Base-by-base conservation (phyloP, 2,113 vertebrate species). In the Xenopus laevis region DNA sequence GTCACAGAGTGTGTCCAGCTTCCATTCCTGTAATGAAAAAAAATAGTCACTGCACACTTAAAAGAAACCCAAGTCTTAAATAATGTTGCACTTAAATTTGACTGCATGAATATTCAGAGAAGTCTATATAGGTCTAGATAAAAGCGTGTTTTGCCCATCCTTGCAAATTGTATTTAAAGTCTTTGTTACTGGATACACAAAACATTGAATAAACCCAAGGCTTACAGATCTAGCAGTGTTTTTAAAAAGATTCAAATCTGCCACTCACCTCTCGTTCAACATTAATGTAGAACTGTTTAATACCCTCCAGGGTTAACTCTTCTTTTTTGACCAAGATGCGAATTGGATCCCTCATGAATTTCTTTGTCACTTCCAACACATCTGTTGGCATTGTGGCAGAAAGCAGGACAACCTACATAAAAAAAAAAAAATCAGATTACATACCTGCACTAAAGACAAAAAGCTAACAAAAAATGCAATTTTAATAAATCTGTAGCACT, bases 211-310 rank as follows among this genome's bases (percentile, higher is more conserved):
- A 74, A 2, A 47, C 78, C 50, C 30, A 77, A 79, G n/a, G 84
- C 86, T 77, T 65, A 15, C 11, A 89, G 87, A 90, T 91, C 90
- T 90, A 91, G 89, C 81, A 92, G 83, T 89, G 89, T 88, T 87
- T 90, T 92, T 87, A 79, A 83, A 65, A 0, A 58, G 68, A 0
- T 0, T 0, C 0, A 67, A 13, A 3, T 27, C 23, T 0, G 0
- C 21, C 4, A 79, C 85, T 45, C 79, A 99, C 97, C 97, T 99
- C 97, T 89, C 95, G 88, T 74, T 99, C 97, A 72, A 99, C 96
- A 72, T 98, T 98, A 68, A 99, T 98, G 87, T 99, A 99, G 89
- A 99, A 99, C 15, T 98, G 97, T 86, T 99, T 99, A 86, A 99
- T 99, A 86, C 97, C 96, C 93, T 99, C 97, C 18, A 99, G 92